phyloP scores from a whole-genome alignment of 2,888 invertebrate species.

The Ichneumon xanthorius region DNA sequence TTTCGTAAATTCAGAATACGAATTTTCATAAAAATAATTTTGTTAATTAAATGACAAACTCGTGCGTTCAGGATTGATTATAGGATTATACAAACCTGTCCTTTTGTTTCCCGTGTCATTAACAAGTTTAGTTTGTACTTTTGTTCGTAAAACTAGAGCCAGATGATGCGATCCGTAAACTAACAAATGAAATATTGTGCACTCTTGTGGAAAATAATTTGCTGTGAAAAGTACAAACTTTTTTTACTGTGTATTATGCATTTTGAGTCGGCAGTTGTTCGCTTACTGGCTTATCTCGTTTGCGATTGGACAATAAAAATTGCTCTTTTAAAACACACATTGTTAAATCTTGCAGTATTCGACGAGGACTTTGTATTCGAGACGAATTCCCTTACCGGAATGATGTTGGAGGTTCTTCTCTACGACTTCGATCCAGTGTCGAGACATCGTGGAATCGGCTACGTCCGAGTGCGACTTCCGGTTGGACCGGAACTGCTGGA shows the following conservation, averaged over 20 bases:
- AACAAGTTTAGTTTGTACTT: too few relatives aligned
- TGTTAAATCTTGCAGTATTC: constrained; percentile 85
- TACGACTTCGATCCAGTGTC: constrained; percentile 89
- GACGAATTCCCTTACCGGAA: constrained; percentile 86
- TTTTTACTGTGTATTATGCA: background rate
- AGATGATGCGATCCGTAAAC: too few relatives aligned
- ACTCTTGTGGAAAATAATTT: too few relatives aligned
- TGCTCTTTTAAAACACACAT: background rate
- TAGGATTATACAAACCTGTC: too few relatives aligned
- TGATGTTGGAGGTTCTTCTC: constrained; percentile 87
- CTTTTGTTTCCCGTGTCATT: too few relatives aligned
- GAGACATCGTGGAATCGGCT: constrained; percentile 88
- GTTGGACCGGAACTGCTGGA: constrained; percentile 86
- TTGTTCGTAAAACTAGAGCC: too few relatives aligned
- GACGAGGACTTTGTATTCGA: constrained; percentile 90
- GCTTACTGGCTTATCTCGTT: background rate
- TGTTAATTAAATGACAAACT: too few relatives aligned
- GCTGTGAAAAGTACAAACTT: too few relatives aligned
- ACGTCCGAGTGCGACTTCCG: constrained; percentile 86
- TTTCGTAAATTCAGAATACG: too few relatives aligned
- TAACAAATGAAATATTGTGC: too few relatives aligned
- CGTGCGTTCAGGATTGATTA: too few relatives aligned
- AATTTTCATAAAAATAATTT: too few relatives aligned
- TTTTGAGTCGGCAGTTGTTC: background rate
- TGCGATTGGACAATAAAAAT: background rate